Evolutionary conservation across 2,797 vertebrate genomes (phyloP).

Genomic region (Cichlasoma orientale): DNA sequence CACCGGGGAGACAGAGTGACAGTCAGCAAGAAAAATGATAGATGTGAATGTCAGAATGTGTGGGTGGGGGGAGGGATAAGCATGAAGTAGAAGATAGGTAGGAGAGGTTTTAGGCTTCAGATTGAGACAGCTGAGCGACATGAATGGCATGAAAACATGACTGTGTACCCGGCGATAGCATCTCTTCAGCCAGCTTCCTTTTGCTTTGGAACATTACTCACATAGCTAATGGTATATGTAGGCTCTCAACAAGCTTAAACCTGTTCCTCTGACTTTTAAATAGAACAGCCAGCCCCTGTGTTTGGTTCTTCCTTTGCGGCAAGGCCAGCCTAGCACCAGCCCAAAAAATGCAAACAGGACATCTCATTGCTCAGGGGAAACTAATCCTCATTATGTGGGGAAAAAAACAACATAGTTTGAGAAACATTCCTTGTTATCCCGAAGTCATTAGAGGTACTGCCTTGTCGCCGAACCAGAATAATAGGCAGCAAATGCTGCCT

Average conservation of each 20-base stretch:
- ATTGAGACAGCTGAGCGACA: slow-evolving; percentile 52
- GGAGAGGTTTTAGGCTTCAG: slow-evolving; percentile 38
- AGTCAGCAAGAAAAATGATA: slow-evolving; percentile 12
- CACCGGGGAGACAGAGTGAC: slow-evolving; percentile 39
- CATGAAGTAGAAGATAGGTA: slow-evolving; percentile 57
- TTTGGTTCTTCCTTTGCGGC: slow-evolving; percentile 56
- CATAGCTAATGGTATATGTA: slow-evolving; percentile 81
- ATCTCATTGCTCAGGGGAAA: slow-evolving; percentile 66
- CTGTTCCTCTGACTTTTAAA: slow-evolving; percentile 78
- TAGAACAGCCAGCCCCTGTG: slow-evolving; percentile 67
- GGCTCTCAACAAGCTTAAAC: slow-evolving; percentile 73
- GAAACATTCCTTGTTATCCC: slow-evolving; percentile 54
- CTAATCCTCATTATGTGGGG: slow-evolving; percentile 60
- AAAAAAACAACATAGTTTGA: slow-evolving; percentile 36
- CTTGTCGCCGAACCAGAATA: slow-evolving; percentile 23
- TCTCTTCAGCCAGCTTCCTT: slow-evolving; percentile 76
- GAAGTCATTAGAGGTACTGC: slow-evolving; percentile 45
- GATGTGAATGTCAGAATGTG: slow-evolving; percentile 38
- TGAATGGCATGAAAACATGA: slow-evolving; percentile 69
- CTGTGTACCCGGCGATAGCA: slow-evolving; percentile 72
- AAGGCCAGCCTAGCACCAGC: slow-evolving; percentile 51
- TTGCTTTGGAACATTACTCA: slow-evolving; percentile 78
- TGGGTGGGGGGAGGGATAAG: slow-evolving; percentile 53
- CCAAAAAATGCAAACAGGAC: slow-evolving; percentile 78
- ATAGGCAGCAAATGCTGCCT: slow-evolving; percentile 16